Evolutionary conservation across 2,888 invertebrate genomes (phyloP), one percentile per base, ranked within the genome.

Genomic region (Leucania comma): DNA sequence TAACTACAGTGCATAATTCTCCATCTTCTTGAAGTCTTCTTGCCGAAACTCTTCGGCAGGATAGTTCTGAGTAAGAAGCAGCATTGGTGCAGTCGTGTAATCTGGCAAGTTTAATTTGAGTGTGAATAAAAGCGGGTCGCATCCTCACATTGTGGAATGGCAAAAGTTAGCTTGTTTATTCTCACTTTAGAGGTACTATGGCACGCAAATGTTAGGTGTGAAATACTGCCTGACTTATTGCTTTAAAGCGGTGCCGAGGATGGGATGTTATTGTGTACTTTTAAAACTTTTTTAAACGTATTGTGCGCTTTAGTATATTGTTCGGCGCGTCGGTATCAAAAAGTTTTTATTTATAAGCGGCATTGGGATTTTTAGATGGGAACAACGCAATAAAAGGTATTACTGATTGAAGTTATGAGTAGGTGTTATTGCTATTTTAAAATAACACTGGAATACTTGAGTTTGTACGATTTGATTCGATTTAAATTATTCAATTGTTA

Each of bases 131-230:
- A 89, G 86, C 90, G 60, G 58, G 74, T 62, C 67, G 68, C 63
- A 75, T 80, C 84, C 88, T 83, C 88, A 88, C 88, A 89, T 90
- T 90, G 89, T 86, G 88, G 86, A 92, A 93, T 92, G 90, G 91
- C 88, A 87, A 92, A 93, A 93, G 93, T 93, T 93, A 87, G 88
- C 91, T 92, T 93, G 93, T 93, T 93, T 93, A 92, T 93, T 90
- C 88, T 90, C 90, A 90, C 90, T 91, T 90, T 87, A 86, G 89
- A 90, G 90, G 89, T 89, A 87, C 83, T 85, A 88, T 87, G 86
- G 89, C 88, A 90, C 90, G 90, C 90, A 89, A 89, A 90, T 88
- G 88, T 86, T 87, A 90, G 90, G 91, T 91, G 92, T 86, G 90
- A 90, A 90, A 91, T 88, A 87, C 89, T 78, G 58, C 67, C 85